A percentile compares a stretch with the other conserved stretches of the same genome.
These are phyloP conservation scores for Plemyria rubiginata DNA, from an alignment of 2,888 invertebrate species.

Conservation along the genomic window DNA sequence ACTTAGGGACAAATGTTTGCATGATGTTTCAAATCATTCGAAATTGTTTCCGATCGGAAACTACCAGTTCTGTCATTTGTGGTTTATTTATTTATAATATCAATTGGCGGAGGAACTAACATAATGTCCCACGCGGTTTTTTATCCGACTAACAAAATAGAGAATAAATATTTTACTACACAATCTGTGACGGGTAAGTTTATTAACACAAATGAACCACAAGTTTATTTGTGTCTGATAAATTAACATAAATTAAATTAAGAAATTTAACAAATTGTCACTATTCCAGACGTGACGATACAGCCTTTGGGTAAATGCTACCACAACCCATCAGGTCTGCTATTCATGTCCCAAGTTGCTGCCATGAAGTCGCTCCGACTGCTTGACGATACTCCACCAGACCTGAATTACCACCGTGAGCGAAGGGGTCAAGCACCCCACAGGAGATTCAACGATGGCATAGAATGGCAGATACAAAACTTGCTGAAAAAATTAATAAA, in stretches of 20 bases:
- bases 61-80: too few species aligned
- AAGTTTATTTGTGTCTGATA: too few species aligned
- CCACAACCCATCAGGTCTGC: constrained; percentile 52
- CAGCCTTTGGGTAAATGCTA: constrained; percentile 61
- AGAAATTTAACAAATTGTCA: constrained; percentile 3
- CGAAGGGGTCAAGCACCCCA: not conserved
- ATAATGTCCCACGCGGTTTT: too few species aligned
- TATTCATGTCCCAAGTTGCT: constrained; percentile 66
- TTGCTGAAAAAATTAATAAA: constrained; percentile 9
- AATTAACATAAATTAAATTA: not conserved
- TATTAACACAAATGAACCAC: too few species aligned
- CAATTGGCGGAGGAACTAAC: too few species aligned
- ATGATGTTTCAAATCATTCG: too few species aligned
- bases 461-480: constrained; percentile 4
- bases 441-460: constrained; percentile 13
- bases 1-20: too few species aligned
- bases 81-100: too few species aligned
- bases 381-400: constrained; percentile 44
- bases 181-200: too few species aligned
- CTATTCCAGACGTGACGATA: constrained; percentile 68
- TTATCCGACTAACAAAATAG: too few species aligned
- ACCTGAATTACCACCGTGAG: not conserved
- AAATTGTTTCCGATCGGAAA: too few species aligned
- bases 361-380: constrained; percentile 62
- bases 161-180: too few species aligned